Evolutionary conservation across 2,113 vertebrate species (phyloP).

Genomic region (Corythornis cristatus): DNA sequence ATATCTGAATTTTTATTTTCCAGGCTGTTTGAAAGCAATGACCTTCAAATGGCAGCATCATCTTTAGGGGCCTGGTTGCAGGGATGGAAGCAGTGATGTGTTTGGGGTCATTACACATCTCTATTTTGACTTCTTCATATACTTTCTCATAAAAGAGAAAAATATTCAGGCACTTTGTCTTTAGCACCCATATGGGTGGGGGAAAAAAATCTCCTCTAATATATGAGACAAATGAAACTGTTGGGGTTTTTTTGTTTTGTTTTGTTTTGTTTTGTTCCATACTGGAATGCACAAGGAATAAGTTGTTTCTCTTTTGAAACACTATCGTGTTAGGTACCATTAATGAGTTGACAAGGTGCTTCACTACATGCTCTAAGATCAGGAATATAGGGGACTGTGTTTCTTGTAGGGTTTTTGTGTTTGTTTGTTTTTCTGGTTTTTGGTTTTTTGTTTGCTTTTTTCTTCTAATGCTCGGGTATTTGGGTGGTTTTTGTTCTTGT

Average conservation of each 20-base stretch:
- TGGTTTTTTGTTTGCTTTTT: no score
- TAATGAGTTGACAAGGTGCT: no score
- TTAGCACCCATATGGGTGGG: neutral
- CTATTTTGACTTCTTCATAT: neutral
- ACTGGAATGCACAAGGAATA: neutral
- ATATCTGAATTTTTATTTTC: neutral
- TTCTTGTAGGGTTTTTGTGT: no score
- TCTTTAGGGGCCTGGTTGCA: neutral
- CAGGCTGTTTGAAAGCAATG: neutral
- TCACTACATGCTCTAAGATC: no score
- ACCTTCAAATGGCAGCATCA: neutral
- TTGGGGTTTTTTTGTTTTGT: neutral
- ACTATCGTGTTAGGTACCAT: fast-evolving
- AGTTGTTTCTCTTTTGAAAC: neutral
- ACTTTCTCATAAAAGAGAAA: neutral
- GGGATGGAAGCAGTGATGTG: neutral
- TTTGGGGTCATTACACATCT: neutral
- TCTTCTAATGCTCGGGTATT: no score
- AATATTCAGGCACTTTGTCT: neutral
- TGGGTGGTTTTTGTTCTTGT: no score
- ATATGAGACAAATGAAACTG: neutral
- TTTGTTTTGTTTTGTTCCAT: neutral
- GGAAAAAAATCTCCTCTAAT: neutral
- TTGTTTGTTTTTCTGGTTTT: no score
- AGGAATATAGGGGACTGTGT: no score